Base-by-base conservation (phyloP, 2,888 invertebrate species). In the Marasmarcha lunaedactyla region DNA sequence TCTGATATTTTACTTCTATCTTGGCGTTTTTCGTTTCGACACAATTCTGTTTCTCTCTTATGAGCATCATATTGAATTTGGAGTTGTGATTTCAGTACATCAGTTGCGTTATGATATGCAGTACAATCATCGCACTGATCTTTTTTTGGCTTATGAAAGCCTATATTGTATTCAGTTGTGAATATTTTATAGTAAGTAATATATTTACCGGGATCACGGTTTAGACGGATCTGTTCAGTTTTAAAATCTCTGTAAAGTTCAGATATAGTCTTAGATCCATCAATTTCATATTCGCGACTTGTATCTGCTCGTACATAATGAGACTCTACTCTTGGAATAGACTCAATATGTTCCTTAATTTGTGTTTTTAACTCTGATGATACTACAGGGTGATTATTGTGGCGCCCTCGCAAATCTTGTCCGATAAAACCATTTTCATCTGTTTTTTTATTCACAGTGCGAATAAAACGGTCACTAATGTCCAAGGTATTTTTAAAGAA, bases 291-390 rank as follows among this genome's bases (percentile, higher is more conserved):
- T 39, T 49, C 42, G 37, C 39, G 45, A 39, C 47, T 38, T 12
- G 48, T 46, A 14, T 44, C 36, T 10, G 48, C 46, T 35, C 47
- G 43, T 15, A 46, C 33, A 35, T 49, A 50, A 36, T 52, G 49
- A 7, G 47, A 48, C 38, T 49, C 47, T 14, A 48, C 46, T 26
- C 45, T 35, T 2, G 50, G 49, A n/a, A 50, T 49, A 33, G 44
- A 41, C 20, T 48, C 41, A 30, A 50, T 50, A 26, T 46, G 46
- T 1, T 43, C 38, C 20, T 36, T 45, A n/a, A 48, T 47, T 27
- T 43, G 42, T 7, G 46, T 27, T 37, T 39, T 36, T 27, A 52
- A 40, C 33, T 42, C 43, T 7, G 42, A 33, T 37, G 41, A 36
- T 35, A 47, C 35, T 33, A 30, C 46, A 20, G 20, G 41, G 37